Evolutionary conservation across 2,797 vertebrate genomes (phyloP).

Genomic region (Sparidentex hasta): DNA sequence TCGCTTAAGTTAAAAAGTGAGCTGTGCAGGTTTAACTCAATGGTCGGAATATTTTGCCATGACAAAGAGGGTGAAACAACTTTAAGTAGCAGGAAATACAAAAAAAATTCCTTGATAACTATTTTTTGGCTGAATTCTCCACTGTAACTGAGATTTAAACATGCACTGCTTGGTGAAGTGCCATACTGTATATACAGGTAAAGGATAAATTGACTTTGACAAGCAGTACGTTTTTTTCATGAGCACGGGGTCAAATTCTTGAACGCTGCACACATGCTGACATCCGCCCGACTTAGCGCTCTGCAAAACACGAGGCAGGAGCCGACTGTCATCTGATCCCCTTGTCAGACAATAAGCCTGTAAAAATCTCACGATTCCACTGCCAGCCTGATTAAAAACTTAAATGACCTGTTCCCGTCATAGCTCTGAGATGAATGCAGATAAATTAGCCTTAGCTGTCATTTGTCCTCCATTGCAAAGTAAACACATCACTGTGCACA

Average conservation of each 20-base stretch:
- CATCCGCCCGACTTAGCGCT: slow-evolving; percentile 49
- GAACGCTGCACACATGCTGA: slow-evolving; percentile 60
- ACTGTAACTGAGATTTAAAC: background rate
- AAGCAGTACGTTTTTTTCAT: slow-evolving; percentile 34
- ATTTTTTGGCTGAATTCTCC: background rate
- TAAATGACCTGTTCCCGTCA: slow-evolving; percentile 40
- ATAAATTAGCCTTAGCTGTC: slow-evolving; percentile 62
- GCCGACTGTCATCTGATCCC: slow-evolving; percentile 57
- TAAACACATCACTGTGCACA: slow-evolving; percentile 67
- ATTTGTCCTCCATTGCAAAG: slow-evolving; percentile 51
- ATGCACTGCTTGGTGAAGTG: background rate
- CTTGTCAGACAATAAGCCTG: slow-evolving; percentile 57
- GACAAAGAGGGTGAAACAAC: slow-evolving; percentile 6
- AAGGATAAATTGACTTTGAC: slow-evolving; percentile 47
- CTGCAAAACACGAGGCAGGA: slow-evolving; percentile 39
- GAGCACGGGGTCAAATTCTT: slow-evolving; percentile 66
- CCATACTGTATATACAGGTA: slow-evolving; percentile 11
- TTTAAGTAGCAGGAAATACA: background rate
- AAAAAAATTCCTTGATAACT: background rate
- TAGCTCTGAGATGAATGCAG: slow-evolving; percentile 57
- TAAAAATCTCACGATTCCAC: slow-evolving; percentile 64
- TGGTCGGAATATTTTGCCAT: background rate
- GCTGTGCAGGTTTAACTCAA: background rate
- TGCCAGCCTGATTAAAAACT: slow-evolving; percentile 61
- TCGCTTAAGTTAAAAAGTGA: background rate